These are phyloP conservation scores for Polymixis lichenea DNA, from an alignment of 2,888 invertebrate genomes.

Conservation along the genomic window DNA sequence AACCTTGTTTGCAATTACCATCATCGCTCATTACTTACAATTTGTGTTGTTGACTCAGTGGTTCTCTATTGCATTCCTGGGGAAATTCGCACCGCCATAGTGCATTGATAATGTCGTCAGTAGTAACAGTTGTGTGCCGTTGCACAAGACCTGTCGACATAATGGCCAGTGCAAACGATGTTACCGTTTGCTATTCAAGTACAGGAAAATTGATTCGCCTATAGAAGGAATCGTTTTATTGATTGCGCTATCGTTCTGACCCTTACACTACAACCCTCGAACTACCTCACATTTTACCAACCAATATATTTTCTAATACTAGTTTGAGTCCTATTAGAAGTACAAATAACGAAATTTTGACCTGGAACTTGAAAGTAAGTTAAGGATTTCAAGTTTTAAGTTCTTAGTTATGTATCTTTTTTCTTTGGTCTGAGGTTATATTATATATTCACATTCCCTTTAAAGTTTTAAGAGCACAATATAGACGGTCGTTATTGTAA, in stretches of 20 bases:
- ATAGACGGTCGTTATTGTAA: slow-evolving; percentile 18
- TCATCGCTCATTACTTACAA: slow-evolving; percentile 27
- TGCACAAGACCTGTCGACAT: slow-evolving; percentile 63
- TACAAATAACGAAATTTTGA: slow-evolving; percentile 6
- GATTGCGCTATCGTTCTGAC: slow-evolving; percentile 4
- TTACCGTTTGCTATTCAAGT: slow-evolving; percentile 56
- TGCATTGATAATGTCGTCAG: slow-evolving; percentile 54
- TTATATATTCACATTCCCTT: slow-evolving; percentile 67
- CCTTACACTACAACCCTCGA: neutral
- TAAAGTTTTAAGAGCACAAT: slow-evolving; percentile 61
- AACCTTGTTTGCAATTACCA: slow-evolving; percentile 32
- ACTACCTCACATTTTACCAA: neutral
- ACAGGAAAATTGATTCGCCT: slow-evolving; percentile 31
- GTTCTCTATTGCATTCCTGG: slow-evolving; percentile 35
- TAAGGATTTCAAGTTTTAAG: slow-evolving; percentile 77
- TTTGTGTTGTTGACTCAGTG: slow-evolving; percentile 20
- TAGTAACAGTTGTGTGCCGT: slow-evolving; percentile 55
- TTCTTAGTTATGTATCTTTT: too few species aligned
- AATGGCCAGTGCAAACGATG: slow-evolving; percentile 56
- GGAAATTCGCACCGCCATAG: slow-evolving; percentile 42
- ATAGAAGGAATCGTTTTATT: slow-evolving; percentile 21
- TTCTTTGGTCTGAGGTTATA: too few species aligned
- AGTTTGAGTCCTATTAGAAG: neutral
- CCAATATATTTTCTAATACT: neutral
- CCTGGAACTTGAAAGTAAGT: slow-evolving; percentile 66